Evolutionary conservation across 53 echinoderm and acorn worm genomes (phyloP), one percentile per base, ranked within the genome.

Genomic region (Echinometra lucunter): DNA sequence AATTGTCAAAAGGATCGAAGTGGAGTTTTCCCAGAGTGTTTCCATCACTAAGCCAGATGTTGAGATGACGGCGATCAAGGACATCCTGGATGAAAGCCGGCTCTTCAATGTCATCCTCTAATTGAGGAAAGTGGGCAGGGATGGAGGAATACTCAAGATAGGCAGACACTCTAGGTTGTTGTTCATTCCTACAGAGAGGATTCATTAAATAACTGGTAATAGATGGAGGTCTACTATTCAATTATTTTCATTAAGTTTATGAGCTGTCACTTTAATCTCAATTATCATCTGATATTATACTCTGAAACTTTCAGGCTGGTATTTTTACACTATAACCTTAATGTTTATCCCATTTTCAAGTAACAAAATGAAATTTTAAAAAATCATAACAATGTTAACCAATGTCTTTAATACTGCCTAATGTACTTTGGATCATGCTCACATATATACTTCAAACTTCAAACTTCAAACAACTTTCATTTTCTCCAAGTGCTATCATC

Each of bases 41-140:
- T 1, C 98, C 98, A 92, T 98, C 98, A 94, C 98, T 97, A 67
- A 98, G 95, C 97, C 98, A 97, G 90, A 98, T 97, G 92, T 98
- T 98, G 44, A 97, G 89, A 82, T 98, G 98, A 23, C 92, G 80
- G 25, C 96, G 37, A 34, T 94, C 74, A 25, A 98, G 75, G 57
- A 95, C 72, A 63, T 92, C 95, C 42, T 74, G 88, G 55, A 92
- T 93, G 93, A 97, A 95, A 35, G 91, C 69, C 21, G 97, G 97
- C 35, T 97, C 95, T 60, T 96, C 89, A 21, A 98, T 80, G 57
- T 98, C 97, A 11, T 95, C 57, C 55, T 98, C 97, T 10, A 98
- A 90, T 49, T 98, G 95, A 0, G 97, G 97, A 37, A 98, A 96
- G 92, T 98, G 95, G 23, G 95, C 56, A 32, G 94, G 93, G 60